A percentile compares a stretch with the other conserved stretches of the same genome.
Conservation (phyloP, 2,888 invertebrate species). For the Argyra leucocephala region DNA sequence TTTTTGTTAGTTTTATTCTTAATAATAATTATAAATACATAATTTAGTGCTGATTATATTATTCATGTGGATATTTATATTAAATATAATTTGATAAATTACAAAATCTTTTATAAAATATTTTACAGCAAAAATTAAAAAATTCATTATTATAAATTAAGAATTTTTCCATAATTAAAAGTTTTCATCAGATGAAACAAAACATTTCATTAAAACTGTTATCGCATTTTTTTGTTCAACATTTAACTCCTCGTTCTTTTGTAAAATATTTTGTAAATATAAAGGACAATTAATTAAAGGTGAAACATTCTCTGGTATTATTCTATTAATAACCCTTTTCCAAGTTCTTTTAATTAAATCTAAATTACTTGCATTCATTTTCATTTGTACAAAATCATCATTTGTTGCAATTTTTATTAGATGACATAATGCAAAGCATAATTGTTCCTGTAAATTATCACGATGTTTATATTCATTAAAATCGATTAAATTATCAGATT, state of each 20-base stretch:
- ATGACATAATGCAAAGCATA: conserved; percentile 66
- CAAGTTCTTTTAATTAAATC: conserved; percentile 36
- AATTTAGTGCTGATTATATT: too few species aligned
- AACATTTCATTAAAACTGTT: conserved; percentile 26
- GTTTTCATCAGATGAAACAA: conserved; percentile 23
- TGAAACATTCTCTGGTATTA: conserved; percentile 39
- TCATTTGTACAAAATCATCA: conserved; percentile 51
- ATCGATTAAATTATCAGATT: conserved; percentile 67
- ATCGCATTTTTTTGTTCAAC: conserved; percentile 26
- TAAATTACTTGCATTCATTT: conserved; percentile 30
- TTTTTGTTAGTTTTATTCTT: too few species aligned
- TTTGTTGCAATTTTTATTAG: conserved; percentile 51
- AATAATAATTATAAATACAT: too few species aligned
- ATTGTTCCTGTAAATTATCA: conserved; percentile 75
- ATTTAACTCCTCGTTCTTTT: conserved; percentile 16
- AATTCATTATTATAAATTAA: too few species aligned
- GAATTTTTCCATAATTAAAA: too few species aligned
- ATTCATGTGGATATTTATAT: too few species aligned
- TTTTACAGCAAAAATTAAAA: too few species aligned
- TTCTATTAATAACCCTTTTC: conserved; percentile 38
- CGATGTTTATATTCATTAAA: conserved; percentile 78
- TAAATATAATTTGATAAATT: too few species aligned
- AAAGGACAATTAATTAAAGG: conserved; percentile 32
- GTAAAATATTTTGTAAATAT: conserved; percentile 25
- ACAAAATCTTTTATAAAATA: too few species aligned